These are phyloP conservation scores for Microplitis demolitor DNA, from an alignment of 1,140 invertebrate genomes.

Conservation along the genomic window DNA sequence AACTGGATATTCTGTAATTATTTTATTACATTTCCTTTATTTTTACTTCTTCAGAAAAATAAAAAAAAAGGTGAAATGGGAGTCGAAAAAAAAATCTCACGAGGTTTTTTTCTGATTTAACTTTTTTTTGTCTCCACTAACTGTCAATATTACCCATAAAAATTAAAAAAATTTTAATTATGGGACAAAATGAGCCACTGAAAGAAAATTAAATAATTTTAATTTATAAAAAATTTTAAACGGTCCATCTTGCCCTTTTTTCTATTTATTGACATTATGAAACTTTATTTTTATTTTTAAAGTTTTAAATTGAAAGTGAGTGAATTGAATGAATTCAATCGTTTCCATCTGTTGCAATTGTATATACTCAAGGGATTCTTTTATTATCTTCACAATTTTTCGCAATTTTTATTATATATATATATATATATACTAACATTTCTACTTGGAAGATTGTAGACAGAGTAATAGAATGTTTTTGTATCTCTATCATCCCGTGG, in stretches of 20 bases:
- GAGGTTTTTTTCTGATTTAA: too few relatives aligned
- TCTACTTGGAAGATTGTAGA: neutral
- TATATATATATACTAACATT: neutral
- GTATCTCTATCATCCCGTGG: constrained; percentile 22
- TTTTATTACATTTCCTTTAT: constrained; percentile 31
- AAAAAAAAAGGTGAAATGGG: neutral
- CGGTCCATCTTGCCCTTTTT: too few relatives aligned
- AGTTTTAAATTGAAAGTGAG: too few relatives aligned
- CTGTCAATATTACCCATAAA: too few relatives aligned
- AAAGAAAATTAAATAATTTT: too few relatives aligned
- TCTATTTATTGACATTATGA: too few relatives aligned
- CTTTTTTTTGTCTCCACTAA: too few relatives aligned
- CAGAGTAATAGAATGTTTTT: constrained; percentile 23
- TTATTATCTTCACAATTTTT: constrained; percentile 15
- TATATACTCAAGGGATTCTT: neutral
- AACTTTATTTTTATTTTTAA: too few relatives aligned
- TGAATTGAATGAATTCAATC: neutral
- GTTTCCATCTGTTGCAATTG: neutral
- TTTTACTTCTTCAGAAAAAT: neutral
- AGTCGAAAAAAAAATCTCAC: neutral
- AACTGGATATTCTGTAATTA: constrained; percentile 75
- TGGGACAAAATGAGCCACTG: too few relatives aligned
- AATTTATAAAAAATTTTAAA: too few relatives aligned
- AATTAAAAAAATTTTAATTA: too few relatives aligned
- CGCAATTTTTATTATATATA: neutral